A percentile compares a stretch with the other conserved stretches of the same genome.
Evolutionary conservation across 2,113 vertebrate genomes (phyloP).

Genomic region (Melospiza georgiana): DNA sequence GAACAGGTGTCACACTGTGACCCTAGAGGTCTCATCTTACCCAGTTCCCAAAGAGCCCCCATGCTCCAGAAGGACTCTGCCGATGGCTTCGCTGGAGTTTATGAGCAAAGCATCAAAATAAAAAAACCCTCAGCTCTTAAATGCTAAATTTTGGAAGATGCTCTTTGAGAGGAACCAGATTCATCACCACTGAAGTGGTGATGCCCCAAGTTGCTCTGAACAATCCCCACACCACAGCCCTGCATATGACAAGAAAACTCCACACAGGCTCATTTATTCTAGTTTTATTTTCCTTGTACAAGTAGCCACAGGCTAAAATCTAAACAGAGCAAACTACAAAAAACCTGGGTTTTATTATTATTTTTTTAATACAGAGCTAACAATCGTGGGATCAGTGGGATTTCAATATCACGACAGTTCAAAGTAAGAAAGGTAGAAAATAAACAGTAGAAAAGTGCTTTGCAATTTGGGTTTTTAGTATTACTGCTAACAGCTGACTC

Average conservation of each 20-base stretch:
- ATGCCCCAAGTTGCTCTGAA: fast-evolving
- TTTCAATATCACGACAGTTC: conserved; percentile 52
- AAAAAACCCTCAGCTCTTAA: background rate
- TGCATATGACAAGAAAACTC: background rate
- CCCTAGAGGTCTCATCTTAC: background rate
- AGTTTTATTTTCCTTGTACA: conserved; percentile 67
- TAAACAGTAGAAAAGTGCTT: conserved; percentile 64
- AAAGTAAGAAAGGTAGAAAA: conserved; percentile 60
- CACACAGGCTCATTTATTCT: conserved; percentile 51
- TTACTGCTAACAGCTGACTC: background rate
- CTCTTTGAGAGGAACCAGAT: background rate
- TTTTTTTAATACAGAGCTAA: conserved; percentile 59
- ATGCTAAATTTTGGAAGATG: background rate
- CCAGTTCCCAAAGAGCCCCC: background rate
- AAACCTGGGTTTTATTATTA: background rate
- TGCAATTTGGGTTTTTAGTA: conserved; percentile 43
- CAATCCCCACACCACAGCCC: background rate
- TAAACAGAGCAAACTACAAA: conserved; percentile 72
- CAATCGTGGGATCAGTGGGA: conserved; percentile 65
- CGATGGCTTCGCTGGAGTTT: background rate
- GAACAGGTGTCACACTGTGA: background rate
- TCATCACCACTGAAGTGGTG: no score
- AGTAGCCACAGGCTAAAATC: conserved; percentile 72
- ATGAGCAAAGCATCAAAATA: background rate
- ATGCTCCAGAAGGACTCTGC: fast-evolving